Percentiles rank a stretch among this genome's conserved stretches.
Conservation (phyloP, 2,797 vertebrate genomes). For the Hippoglossus hippoglossus region DNA sequence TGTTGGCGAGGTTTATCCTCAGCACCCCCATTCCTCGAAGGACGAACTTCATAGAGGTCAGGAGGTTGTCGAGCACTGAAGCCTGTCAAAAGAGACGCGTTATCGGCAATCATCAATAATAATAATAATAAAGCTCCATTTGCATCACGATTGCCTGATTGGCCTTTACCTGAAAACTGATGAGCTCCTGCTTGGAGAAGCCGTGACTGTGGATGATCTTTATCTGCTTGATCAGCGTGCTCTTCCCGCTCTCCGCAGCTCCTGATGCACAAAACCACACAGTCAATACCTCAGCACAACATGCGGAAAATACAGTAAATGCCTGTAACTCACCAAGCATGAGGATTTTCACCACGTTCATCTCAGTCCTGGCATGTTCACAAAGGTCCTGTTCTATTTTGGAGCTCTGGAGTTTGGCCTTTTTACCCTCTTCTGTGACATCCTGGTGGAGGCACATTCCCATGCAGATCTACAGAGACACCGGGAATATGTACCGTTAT, state of each 20-base stretch:
- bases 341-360: conserved; percentile 79
- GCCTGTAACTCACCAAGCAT: conserved; percentile 75
- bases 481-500: background rate
- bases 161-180: conserved; percentile 80
- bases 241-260: conserved; percentile 84
- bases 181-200: conserved; percentile 81
- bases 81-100: conserved; percentile 54
- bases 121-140: background rate
- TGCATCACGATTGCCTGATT: background rate
- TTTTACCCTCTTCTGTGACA: conserved; percentile 76
- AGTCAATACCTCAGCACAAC: background rate
- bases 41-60: conserved; percentile 85
- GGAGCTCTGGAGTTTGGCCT: conserved; percentile 71
- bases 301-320: background rate
- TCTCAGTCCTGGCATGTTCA: conserved; percentile 76
- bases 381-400: conserved; percentile 77
- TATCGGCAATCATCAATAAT: too few species aligned
- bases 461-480: conserved; percentile 69
- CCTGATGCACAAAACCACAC: conserved; percentile 62
- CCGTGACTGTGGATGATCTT: conserved; percentile 84
- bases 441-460: conserved; percentile 69
- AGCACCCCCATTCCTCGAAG: conserved; percentile 84
- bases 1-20: conserved; percentile 81
- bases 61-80: conserved; percentile 83
- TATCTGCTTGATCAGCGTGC: conserved; percentile 85